Percentiles rank a stretch among this genome's conserved stretches.
phyloP scores from a whole-genome alignment of 2,113 vertebrate genomes.

The Catharus fuscescens region DNA sequence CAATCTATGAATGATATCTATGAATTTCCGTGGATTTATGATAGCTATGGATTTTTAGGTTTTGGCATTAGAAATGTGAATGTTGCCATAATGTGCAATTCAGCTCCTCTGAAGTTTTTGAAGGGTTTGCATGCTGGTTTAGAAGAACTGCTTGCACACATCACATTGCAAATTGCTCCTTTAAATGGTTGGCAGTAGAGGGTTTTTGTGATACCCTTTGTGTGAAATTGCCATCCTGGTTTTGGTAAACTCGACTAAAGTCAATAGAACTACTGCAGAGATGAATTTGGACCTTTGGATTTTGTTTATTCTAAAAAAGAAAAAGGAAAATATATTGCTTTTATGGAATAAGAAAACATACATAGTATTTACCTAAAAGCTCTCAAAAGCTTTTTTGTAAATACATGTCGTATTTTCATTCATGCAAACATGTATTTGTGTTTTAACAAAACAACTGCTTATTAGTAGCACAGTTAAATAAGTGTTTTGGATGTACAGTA shows the following conservation, averaged over 20 bases:
- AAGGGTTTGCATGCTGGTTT: conserved; percentile 40
- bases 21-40: conserved; percentile 31
- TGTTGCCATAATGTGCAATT: conserved; percentile 16
- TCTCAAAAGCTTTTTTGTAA: conserved; percentile 56
- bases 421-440: conserved; percentile 39
- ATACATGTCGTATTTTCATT: background rate
- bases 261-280: conserved; percentile 47
- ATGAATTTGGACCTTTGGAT: conserved; percentile 32
- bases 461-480: conserved; percentile 61
- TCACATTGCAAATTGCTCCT: background rate
- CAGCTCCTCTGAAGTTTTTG: background rate
- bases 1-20: conserved; percentile 15
- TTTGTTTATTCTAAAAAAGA: conserved; percentile 39
- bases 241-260: background rate
- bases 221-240: conserved; percentile 39
- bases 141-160: conserved; percentile 35
- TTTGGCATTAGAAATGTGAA: background rate
- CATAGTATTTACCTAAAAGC: conserved; percentile 39
- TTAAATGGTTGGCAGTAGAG: conserved; percentile 1
- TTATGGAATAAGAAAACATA: background rate
- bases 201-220: conserved; percentile 4
- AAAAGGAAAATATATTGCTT: background rate
- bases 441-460: conserved; percentile 44
- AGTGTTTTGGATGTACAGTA: conserved; percentile 40
- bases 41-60: conserved; percentile 21